These are phyloP conservation scores for Salvelinus alpinus DNA, from an alignment of 2,113 vertebrate species.

Conservation along the genomic window DNA sequence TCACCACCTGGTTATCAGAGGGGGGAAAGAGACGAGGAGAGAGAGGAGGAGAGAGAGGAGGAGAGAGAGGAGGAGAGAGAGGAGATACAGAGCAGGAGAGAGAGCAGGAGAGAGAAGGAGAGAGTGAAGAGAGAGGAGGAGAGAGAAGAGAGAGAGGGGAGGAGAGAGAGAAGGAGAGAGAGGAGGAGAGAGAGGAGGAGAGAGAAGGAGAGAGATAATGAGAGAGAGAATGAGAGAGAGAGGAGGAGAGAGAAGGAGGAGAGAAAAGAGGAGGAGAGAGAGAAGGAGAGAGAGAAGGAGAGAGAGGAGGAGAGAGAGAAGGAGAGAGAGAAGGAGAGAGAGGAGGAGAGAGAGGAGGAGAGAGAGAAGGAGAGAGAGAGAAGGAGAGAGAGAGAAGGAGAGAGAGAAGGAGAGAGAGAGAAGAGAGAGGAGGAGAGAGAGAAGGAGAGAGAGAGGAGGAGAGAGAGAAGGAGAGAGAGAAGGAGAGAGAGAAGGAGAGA, in stretches of 20 bases:
- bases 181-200: too few species aligned
- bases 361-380: not conserved
- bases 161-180: too few species aligned
- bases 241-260: too few species aligned
- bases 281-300: slow-evolving; percentile 22
- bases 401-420: too few species aligned
- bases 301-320: not conserved
- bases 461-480: too few species aligned
- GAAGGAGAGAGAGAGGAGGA: not conserved
- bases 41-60: not conserved
- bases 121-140: too few species aligned
- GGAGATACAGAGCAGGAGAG: not conserved
- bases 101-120: not conserved
- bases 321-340: not conserved
- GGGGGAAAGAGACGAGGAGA: too few species aligned
- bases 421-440: too few species aligned
- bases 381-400: not conserved
- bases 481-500: not conserved
- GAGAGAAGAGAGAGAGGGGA: not conserved
- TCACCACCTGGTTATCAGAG: too few species aligned
- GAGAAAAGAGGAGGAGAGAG: not conserved
- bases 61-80: slow-evolving; percentile 20
- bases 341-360: too few species aligned
- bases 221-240: not conserved
- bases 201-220: too few species aligned